Base-by-base conservation (phyloP, 2,113 vertebrate genomes). In the Felis chaus region DNA sequence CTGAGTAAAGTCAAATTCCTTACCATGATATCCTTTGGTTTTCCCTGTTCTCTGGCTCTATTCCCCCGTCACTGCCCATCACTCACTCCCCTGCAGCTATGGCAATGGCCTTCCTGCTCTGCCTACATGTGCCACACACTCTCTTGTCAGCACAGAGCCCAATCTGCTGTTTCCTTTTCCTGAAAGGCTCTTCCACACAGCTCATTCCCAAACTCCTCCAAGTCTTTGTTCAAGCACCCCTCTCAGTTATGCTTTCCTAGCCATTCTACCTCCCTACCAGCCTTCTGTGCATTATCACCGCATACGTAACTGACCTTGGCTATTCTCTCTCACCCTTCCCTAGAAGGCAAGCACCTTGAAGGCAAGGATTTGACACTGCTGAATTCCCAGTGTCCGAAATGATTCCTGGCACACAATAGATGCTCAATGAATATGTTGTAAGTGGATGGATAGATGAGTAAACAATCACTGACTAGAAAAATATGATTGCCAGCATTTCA, bases 401-500 rank as follows among this genome's bases (percentile, higher is more conserved):
- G 85, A 96, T 71, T 80, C 57, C 65, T 53, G 53, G 18, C 14
- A 71, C 31, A 48, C 15, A 65, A 84, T 2, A 78, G 39, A 41
- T 88, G 83, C 5, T 95, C n/a, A 78, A 41, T 29, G 71, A 95
- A 82, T 87, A n/a, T 48, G 31, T n/a, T 78, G 94, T 93, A 80
- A 11, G 33, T 78, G 81, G 65, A 36, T 29, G 13, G 7, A 7
- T 53, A 73, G 36, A 29, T 53, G 5, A 87, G 21, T 69, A 41
- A 80, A 87, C 0, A 93, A 39, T 65, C 36, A n/a, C 55, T 71
- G 78, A 18, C 15, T 69, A 50, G 7, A 91, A 84, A 93, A 97
- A 79, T 94, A 41, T 10, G 18, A 68, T 68, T 80, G 27, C 63
- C 25, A 87, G 31, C 18, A 71, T 92, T 94, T 93, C 18, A 39